Evolutionary conservation across 1,140 invertebrate species (phyloP).

Genomic region (Chrysomallon squamiferum): DNA sequence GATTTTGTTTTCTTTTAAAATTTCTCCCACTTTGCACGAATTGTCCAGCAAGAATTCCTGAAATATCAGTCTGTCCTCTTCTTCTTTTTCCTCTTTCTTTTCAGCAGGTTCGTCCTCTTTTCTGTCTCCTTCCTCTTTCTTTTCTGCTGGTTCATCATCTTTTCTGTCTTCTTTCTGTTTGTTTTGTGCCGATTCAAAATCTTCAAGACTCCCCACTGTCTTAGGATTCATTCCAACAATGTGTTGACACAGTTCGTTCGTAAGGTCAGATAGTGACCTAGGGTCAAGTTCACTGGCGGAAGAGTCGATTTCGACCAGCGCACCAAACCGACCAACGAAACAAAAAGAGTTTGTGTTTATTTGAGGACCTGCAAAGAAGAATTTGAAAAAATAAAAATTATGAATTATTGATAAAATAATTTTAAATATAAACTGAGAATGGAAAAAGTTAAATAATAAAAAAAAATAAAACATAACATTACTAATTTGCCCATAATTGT

Average conservation of each 20-base stretch:
- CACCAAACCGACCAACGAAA: slow-evolving; percentile 80
- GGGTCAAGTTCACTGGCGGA: neutral
- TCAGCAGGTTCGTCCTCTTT: slow-evolving; percentile 59
- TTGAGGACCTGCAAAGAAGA: slow-evolving; percentile 32
- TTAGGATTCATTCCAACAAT: slow-evolving; percentile 87
- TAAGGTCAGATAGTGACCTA: neutral
- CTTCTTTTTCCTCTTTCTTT: slow-evolving; percentile 71
- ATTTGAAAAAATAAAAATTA: neutral
- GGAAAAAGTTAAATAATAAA: too few relatives aligned
- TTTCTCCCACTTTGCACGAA: slow-evolving; percentile 74
- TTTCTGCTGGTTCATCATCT: slow-evolving; percentile 2
- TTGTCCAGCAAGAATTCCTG: slow-evolving; percentile 89
- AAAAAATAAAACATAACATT: too few relatives aligned
- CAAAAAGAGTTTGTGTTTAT: slow-evolving; percentile 23
- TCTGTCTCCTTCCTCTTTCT: slow-evolving; percentile 73
- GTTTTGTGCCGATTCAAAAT: slow-evolving; percentile 2
- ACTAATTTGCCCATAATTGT: too few relatives aligned
- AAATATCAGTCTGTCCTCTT: slow-evolving; percentile 73
- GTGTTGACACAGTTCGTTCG: slow-evolving; percentile 80
- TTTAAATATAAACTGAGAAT: too few relatives aligned
- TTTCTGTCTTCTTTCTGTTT: slow-evolving; percentile 55
- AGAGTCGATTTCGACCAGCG: slow-evolving; percentile 70
- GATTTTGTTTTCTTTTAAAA: slow-evolving; percentile 73
- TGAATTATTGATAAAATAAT: too few relatives aligned
- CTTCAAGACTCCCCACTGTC: neutral